Evolutionary conservation across 1,140 invertebrate species (phyloP), one percentile per base, ranked within the genome.

Genomic region (Bombus polaris): DNA sequence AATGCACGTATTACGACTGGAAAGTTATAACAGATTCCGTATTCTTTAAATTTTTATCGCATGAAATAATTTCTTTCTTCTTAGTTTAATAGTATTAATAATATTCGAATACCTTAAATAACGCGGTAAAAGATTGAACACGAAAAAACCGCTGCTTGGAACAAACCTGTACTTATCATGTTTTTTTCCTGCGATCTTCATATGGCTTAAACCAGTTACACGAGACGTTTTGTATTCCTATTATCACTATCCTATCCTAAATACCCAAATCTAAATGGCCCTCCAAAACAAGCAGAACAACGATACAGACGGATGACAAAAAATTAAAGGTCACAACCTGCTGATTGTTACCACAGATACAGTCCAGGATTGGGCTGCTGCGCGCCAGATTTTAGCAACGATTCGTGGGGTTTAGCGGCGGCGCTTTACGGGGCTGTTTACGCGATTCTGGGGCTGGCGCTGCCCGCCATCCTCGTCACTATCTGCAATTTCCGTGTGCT

Each of bases 401-500:
- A 95, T n/a, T 94, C 94, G 10, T 94, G 93, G 93, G 91, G 92
- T 42, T 88, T 90, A 8, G 93, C 95, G 10, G 96, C 96, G 0
- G 92, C 96, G 3, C 96, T 96, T 88, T 97, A 97, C 92, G 96
- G 96, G 39, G 92, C 96, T 62, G 83, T 97, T 25, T 98, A 97
- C 93, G 96, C 96, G 8, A 92, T 96, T 3, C 88, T 97, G 25
- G 97, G 97, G 9, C 92, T 98, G 32, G 92, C 97, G 0, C 90
- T 98, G 42, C 97, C 97, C 9, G 96, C 96, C 1, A 93, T 96
- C 22, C 94, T 98, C 28, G 97, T 98, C 35, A 96, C 97, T 5
- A 95, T 96, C 39, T 98, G 97, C 93, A 98, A 98, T 92, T 93
- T 97, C 37, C 95, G 96, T 93, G 97, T 98, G 35, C 95, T 98